Evolutionary conservation across 2,797 vertebrate genomes (phyloP), one percentile per base, ranked within the genome.

Genomic region (Spinus olivaceus): DNA sequence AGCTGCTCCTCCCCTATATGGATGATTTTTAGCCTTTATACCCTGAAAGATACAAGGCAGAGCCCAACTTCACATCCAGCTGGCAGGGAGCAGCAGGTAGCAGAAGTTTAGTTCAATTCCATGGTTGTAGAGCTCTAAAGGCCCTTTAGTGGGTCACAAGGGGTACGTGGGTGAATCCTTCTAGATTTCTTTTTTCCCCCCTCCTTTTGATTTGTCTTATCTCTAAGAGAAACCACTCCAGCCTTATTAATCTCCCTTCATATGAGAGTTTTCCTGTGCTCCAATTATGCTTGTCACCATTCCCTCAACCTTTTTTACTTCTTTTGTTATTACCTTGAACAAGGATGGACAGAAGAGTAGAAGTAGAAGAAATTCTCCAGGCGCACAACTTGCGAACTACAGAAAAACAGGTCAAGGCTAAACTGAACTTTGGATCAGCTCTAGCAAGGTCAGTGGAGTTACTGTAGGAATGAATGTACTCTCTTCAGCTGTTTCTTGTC

Each of bases 381-480:
- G 44, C 1, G 1, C 46, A 60, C 8, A 6, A 44, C 49, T 86
- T 66, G 53, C 0, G 0, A 83, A 81, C 66, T 44, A 19, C 54
- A 83, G 84, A 91, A 93, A 86, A 90, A 70, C 76, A 83, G 59
- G 69, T 93, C 94, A 96, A 95, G 92, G 84, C 81, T 73, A 77
- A 67, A 50, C 25, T 83, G 77, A 93, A 76, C 79, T 64, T 88
- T 47, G 76, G 47, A 83, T 76, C 53, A 86, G 61, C 67, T 88
- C 70, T 56, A 54, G 59, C 0, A 0, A 87, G 80, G 85, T 82
- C 86, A 83, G 47, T 4, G 1, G 50, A 88, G 50, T 74, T 63
- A 74, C 74, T 60, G 87, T 60, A 92, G 54, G 86, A 94, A 91
- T 71, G 66, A 91, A 25, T 13, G 9, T 41, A 46, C 60, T 91